phyloP scores from a whole-genome alignment of 2,797 vertebrate species.

The Craterocephalus amniculus region DNA sequence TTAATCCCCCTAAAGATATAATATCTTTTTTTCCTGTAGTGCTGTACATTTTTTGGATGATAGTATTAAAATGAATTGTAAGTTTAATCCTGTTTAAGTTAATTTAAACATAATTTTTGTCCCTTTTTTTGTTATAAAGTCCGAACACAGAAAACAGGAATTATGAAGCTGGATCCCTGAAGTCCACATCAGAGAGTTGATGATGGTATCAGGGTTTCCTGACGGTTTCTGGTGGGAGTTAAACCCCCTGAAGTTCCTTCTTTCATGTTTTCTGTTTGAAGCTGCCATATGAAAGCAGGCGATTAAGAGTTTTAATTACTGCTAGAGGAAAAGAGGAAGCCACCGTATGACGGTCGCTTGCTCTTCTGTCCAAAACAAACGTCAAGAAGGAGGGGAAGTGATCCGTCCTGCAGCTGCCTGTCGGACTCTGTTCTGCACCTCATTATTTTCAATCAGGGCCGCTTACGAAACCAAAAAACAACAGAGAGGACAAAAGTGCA shows the following conservation, averaged over 20 bases:
- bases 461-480: constrained; percentile 63
- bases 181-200: constrained; percentile 12
- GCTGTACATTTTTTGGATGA: neutral
- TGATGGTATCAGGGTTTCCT: constrained; percentile 34
- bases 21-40: neutral
- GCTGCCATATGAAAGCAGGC: neutral
- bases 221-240: neutral
- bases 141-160: neutral
- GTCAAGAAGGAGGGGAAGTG: constrained; percentile 14
- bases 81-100: neutral
- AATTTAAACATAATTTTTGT: no score
- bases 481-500: constrained; percentile 45
- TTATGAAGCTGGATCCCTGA: neutral
- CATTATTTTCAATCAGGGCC: constrained; percentile 49
- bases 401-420: constrained; percentile 29
- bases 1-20: no score
- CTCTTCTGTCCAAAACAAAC: constrained; percentile 11
- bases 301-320: neutral
- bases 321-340: neutral
- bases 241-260: neutral
- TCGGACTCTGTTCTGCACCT: constrained; percentile 17
- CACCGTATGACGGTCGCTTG: neutral
- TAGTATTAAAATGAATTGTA: neutral
- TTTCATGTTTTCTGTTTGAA: constrained; percentile 26
- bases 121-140: neutral